Conservation (phyloP, 2,113 vertebrate species). For the Noctilio leporinus region DNA sequence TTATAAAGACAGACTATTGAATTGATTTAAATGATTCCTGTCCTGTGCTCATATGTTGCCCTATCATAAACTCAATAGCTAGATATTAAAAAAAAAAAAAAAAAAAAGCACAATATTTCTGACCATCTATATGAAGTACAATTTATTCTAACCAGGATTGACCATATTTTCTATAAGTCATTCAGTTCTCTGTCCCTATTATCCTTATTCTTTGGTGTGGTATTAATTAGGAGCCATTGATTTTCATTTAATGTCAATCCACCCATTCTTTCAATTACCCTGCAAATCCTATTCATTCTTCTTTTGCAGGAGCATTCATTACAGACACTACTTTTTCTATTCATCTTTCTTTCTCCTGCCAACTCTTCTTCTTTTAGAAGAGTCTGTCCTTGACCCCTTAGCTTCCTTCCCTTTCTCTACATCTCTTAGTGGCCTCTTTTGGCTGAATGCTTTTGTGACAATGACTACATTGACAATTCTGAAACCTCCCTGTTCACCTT, state of each 20-base stretch:
- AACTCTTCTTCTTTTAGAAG: slow-evolving; percentile 24
- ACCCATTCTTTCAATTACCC: background rate
- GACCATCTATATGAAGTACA: background rate
- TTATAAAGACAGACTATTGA: background rate
- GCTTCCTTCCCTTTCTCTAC: slow-evolving; percentile 35
- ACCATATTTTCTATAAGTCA: slow-evolving; percentile 26
- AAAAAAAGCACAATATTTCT: background rate
- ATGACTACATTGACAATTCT: slow-evolving; percentile 65
- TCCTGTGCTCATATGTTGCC: background rate
- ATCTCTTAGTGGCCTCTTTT: slow-evolving; percentile 60
- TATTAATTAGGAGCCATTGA: slow-evolving; percentile 49
- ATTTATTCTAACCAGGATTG: background rate
- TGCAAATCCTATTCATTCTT: background rate
- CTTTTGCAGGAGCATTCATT: background rate
- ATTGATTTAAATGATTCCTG: background rate
- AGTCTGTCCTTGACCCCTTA: slow-evolving; percentile 55
- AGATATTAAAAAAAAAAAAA: background rate
- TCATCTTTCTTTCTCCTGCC: background rate
- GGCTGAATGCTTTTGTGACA: slow-evolving; percentile 66
- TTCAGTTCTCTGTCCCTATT: background rate
- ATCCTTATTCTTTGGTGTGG: background rate
- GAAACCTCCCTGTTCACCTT: slow-evolving; percentile 62
- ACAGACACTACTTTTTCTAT: background rate
- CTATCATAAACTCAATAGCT: background rate
- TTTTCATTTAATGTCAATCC: slow-evolving; percentile 26